A percentile compares a stretch with the other conserved stretches of the same genome.
These are phyloP conservation scores for Trachelus tabidus DNA, from an alignment of 2,888 invertebrate species.

Conservation along the genomic window DNA sequence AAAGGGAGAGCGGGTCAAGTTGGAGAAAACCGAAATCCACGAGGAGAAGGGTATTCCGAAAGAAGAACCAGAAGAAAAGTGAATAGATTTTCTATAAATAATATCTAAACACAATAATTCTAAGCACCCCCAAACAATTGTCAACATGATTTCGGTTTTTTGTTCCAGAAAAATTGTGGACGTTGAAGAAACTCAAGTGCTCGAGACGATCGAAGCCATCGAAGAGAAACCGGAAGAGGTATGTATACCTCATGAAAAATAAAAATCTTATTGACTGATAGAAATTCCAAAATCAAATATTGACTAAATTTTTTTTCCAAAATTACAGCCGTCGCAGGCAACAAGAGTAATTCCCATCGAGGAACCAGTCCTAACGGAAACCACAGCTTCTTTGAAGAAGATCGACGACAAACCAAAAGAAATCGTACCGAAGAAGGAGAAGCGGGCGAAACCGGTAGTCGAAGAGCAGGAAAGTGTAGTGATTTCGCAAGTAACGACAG, in stretches of 20 bases:
- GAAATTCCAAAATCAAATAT: conserved; percentile 2
- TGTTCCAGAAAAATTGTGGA: conserved; percentile 66
- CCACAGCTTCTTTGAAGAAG: conserved; percentile 74
- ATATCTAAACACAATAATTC: background rate
- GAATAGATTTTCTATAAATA: conserved; percentile 12
- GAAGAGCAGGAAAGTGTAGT: conserved; percentile 65
- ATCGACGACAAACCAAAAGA: conserved; percentile 70
- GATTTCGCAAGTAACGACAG: conserved; percentile 56
- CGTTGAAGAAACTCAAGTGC: conserved; percentile 69
- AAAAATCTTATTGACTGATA: background rate
- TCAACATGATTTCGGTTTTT: conserved; percentile 6
- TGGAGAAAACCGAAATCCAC: conserved; percentile 62
- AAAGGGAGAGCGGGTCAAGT: conserved; percentile 68
- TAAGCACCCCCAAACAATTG: background rate
- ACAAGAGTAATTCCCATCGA: conserved; percentile 70
- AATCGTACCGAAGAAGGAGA: conserved; percentile 60
- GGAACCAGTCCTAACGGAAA: conserved; percentile 72
- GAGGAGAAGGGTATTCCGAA: conserved; percentile 44
- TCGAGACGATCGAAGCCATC: conserved; percentile 72
- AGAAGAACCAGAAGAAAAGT: conserved; percentile 61
- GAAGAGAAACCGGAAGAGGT: conserved; percentile 61
- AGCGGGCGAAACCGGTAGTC: conserved; percentile 68
- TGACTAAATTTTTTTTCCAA: background rate
- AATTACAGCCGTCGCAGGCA: conserved; percentile 62
- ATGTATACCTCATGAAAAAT: background rate